A percentile compares a stretch with the other conserved stretches of the same genome.
Evolutionary conservation across 1,140 invertebrate genomes (phyloP).

Genomic region (Apis laboriosa): DNA sequence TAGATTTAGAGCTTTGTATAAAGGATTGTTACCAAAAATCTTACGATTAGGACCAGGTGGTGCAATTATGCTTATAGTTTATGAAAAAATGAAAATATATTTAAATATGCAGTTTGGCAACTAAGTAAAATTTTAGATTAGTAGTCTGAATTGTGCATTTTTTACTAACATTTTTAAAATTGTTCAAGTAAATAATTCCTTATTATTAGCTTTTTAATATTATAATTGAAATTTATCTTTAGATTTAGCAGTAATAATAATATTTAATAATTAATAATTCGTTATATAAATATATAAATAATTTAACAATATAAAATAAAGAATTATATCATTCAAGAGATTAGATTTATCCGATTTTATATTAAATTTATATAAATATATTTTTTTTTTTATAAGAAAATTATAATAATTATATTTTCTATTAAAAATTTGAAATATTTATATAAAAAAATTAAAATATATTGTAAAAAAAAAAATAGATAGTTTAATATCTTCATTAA

Average conservation of each 20-base stretch:
- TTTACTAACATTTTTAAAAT: constrained; percentile 32
- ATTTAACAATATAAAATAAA: neutral
- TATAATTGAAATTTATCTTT: constrained; percentile 4
- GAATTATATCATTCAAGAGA: neutral
- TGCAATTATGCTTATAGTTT: constrained; percentile 94
- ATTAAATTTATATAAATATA: neutral
- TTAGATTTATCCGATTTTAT: neutral
- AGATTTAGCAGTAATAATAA: neutral
- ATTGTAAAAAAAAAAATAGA: neutral
- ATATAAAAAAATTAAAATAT: neutral
- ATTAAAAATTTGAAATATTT: constrained; percentile 15
- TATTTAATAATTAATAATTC: constrained; percentile 20
- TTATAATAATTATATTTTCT: constrained; percentile 37
- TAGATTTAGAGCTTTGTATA: constrained; percentile 93
- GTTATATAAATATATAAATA: neutral
- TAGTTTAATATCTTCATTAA: neutral
- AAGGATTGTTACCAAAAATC: constrained; percentile 94
- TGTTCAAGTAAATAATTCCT: neutral
- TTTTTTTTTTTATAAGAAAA: constrained; percentile 14
- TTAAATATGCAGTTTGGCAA: constrained; percentile 72
- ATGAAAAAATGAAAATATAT: constrained; percentile 89
- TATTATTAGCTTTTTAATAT: neutral
- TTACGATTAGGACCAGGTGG: constrained; percentile 94
- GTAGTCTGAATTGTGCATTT: constrained; percentile 33
- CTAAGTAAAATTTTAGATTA: constrained; percentile 8